Base-by-base conservation (phyloP, 2,888 invertebrate genomes). In the Drosophila bunnanda region DNA sequence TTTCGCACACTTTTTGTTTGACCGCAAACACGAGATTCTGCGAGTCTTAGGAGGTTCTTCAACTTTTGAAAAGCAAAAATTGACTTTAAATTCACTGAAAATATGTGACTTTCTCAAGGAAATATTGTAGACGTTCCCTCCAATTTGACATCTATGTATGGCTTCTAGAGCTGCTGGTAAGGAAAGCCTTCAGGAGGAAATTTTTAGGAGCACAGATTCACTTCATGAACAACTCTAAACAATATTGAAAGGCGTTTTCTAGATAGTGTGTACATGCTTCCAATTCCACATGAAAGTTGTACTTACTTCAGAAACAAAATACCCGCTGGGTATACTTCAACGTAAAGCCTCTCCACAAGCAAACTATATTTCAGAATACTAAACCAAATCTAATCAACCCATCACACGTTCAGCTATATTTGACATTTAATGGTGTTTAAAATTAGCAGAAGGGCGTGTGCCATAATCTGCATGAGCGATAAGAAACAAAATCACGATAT, bases 1-100 rank as follows among this genome's bases (percentile, higher is more conserved):
- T 66, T 36, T 44, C n/a, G 43, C 30, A 20, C 13, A 44, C 38
- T 25, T 20, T 67, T 46, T 52, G 53, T 66, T 66, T 67, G 68
- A 6, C 15, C 17, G 36, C 34, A 59, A 38, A 36, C 28, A 6
- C 36, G 12, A 25, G 30, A 32, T 32, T 13, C 17, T 2, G n/a
- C 15, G 13, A n/a, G n/a, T 22, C 12, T 32, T 20, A 5, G 13
- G 30, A 28, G 56, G 59, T 56, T 32, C 50, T 32, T 32, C 15
- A 9, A 15, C 9, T 34, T 52, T 52, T 52, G 32, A 22, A 10
- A 10, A 15, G 10, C 2, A 3, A 15, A 34, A 50, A 52, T 22
- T 22, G 9, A 22, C 20, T 22, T 22, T 1, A 34, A 50, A 34
- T 15, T 34, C 15, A 6, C 5, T 20, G 20, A 22, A 52, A 34